These are phyloP conservation scores for Brachyhypopomus occidentalis DNA, from an alignment of 2,113 vertebrate genomes.

Conservation along the genomic window DNA sequence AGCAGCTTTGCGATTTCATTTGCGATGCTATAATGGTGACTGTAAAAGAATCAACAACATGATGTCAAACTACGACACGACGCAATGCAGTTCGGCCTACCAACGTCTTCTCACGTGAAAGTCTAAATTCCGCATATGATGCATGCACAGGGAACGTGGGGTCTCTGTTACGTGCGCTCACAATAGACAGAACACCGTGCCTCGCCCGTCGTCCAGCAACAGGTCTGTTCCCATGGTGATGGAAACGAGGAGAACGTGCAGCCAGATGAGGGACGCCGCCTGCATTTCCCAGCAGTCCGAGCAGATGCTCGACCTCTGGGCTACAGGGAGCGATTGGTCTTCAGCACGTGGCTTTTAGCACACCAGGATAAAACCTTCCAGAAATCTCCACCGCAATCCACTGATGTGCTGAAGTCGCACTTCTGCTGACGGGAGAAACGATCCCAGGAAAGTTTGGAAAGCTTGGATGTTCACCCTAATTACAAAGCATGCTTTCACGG, in stretches of 20 bases:
- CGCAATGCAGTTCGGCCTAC: no score
- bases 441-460: conserved; percentile 63
- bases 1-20: no score
- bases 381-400: conserved; percentile 1
- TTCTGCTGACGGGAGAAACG: conserved; percentile 64
- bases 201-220: conserved; percentile 46
- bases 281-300: conserved; percentile 11
- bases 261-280: conserved; percentile 25
- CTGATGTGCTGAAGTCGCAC: conserved; percentile 55
- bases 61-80: no score
- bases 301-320: not conserved
- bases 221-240: conserved; percentile 62
- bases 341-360: no score
- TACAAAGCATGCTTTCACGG: conserved; percentile 52
- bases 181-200: conserved; percentile 15
- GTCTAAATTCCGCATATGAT: no score
- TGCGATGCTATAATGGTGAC: no score
- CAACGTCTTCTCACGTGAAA: no score
- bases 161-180: not conserved
- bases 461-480: conserved; percentile 64
- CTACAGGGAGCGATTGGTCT: conserved; percentile 5
- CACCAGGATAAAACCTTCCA: no score
- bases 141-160: not conserved
- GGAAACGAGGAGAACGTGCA: conserved; percentile 31
- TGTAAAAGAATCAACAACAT: no score